A percentile compares a stretch with the other conserved stretches of the same genome.
Conservation (phyloP, 2,113 vertebrate species). For the Bettongia penicillata region DNA sequence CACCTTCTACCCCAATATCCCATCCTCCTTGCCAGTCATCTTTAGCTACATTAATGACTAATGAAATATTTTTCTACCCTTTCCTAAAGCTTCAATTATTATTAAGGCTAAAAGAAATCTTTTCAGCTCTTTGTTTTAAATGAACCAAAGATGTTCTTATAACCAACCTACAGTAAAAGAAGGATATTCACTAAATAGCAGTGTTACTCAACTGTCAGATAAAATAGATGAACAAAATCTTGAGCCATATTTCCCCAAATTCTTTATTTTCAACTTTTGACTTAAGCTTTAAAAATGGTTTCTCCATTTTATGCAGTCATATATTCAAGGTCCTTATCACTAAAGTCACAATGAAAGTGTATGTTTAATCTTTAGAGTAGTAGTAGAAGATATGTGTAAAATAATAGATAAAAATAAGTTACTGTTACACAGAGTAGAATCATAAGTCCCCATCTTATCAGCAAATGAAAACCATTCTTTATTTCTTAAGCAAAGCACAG, state of each 20-base stretch:
- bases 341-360: constrained; percentile 70
- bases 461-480: constrained; percentile 81
- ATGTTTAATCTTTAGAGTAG: constrained; percentile 76
- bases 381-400: constrained; percentile 71
- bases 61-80: neutral
- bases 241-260: constrained; percentile 12
- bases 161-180: neutral
- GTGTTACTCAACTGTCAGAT: constrained; percentile 35
- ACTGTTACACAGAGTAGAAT: constrained; percentile 69
- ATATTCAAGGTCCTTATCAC: constrained; percentile 64
- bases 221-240: constrained; percentile 60
- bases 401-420: constrained; percentile 79
- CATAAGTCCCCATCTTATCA: constrained; percentile 82
- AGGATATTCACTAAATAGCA: neutral
- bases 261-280: constrained; percentile 56
- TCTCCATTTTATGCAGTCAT: constrained; percentile 44
- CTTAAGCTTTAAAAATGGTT: constrained; percentile 41
- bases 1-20: neutral
- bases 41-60: neutral
- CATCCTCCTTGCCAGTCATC: neutral
- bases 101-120: neutral
- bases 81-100: constrained; percentile 30
- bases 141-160: constrained; percentile 21
- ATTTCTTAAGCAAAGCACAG: constrained; percentile 79
- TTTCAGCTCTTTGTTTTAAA: constrained; percentile 32